Conservation (phyloP, 2,113 vertebrate genomes). For the Carassius auratus region DNA sequence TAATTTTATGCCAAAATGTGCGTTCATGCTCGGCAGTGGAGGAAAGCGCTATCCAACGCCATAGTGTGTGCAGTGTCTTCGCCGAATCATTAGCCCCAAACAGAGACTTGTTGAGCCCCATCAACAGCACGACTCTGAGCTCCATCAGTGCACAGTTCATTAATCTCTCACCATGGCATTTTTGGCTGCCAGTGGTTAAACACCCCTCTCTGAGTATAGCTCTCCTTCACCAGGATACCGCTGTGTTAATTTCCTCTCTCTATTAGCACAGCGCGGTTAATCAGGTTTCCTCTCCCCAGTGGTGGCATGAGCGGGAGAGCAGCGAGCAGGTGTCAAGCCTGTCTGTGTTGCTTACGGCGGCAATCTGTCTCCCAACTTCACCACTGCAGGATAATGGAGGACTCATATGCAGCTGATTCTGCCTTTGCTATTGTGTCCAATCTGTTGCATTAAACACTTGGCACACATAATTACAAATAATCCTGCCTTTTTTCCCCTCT, state of each 20-base stretch:
- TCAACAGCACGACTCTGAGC: constrained; percentile 57
- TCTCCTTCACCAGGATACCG: constrained; percentile 54
- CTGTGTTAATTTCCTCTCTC: constrained; percentile 60
- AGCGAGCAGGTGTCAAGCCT: constrained; percentile 58
- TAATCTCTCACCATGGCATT: constrained; percentile 59
- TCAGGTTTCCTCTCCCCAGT: constrained; percentile 55
- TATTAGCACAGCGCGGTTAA: constrained; percentile 63
- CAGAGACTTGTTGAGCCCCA: constrained; percentile 56
- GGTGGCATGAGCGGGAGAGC: constrained; percentile 33
- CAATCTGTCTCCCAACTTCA: constrained; percentile 63
- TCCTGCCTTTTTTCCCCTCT: constrained; percentile 39
- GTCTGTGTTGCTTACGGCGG: constrained; percentile 55
- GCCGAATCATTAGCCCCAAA: constrained; percentile 55
- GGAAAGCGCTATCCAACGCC: constrained; percentile 6
- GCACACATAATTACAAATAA: constrained; percentile 61
- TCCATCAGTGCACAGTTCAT: constrained; percentile 61
- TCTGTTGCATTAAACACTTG: constrained; percentile 57
- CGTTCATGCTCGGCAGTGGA: not conserved
- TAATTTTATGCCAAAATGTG: constrained; percentile 11
- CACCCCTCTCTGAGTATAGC: constrained; percentile 54
- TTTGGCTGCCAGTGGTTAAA: constrained; percentile 58
- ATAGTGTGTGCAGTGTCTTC: constrained; percentile 37
- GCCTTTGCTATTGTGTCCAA: constrained; percentile 52
- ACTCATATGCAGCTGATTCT: constrained; percentile 48
- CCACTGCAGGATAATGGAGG: constrained; percentile 55